Evolutionary conservation across 2,113 vertebrate genomes (phyloP), one percentile per base, ranked within the genome.

Genomic region (Sardina pilchardus): DNA sequence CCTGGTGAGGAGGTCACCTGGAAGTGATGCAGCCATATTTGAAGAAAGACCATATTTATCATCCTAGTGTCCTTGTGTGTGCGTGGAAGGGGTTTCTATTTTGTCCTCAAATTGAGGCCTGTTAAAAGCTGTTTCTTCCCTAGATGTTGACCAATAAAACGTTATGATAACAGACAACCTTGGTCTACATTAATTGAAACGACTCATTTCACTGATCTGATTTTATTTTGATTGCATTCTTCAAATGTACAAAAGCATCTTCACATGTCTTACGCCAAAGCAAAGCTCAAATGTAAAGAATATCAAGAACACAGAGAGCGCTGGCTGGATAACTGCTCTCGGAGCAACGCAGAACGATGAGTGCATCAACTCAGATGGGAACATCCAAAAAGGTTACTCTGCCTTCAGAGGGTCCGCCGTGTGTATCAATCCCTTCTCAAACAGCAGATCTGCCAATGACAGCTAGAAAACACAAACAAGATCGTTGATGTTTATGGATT

Each of bases 1-100:
- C 95, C 97, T 83, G 95, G 93, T 59, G 97, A 99, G 94, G 95
- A 97, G 91, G 91, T 91, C 45, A 98, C 96, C n/a, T 99, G 97
- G 98, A 98, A 94, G 92, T 99, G 95, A 96, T 94, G 26, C 4
- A 14, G 0, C 42, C n/a, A n/a, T n/a, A n/a, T n/a, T n/a, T n/a
- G n/a, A 71, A 78, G 80, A 36, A 82, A 16, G 75, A n/a, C 56
- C 82, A 80, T 89, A 87, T 82, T 86, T 89, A 85, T 81, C 85
- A 87, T 47, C 75, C 84, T 36, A 3, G 26, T 16, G 67, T 36
- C 48, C 78, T 81, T 63, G 47, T 81, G 82, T 90, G 81, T 89
- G 90, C 89, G 91, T 89, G 88, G 88, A 36, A 88, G 86, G 86
- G 85, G 83, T 16, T 82, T 9, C 42, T 82, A 26, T 82, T 71